Evolutionary conservation across 2,113 vertebrate species (phyloP).

Genomic region (Cryptotis parvus): DNA sequence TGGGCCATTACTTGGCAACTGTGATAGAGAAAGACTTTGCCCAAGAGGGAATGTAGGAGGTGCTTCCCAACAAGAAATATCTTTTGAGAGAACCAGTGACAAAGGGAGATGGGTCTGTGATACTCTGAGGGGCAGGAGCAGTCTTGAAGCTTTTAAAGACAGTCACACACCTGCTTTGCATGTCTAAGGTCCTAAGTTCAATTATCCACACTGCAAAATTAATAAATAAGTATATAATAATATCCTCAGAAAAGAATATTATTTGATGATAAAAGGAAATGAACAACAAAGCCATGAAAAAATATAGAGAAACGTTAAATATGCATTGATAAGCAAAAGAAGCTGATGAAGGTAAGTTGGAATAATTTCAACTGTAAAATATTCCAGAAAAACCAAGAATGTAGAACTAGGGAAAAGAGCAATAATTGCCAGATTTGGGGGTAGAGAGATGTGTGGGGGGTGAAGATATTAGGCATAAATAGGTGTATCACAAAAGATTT

Average conservation of each 20-base stretch:
- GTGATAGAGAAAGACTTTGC: not conserved
- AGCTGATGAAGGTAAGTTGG: not conserved
- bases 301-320: not conserved
- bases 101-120: not conserved
- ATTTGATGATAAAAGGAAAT: not conserved
- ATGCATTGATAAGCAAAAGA: not conserved
- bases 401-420: not conserved
- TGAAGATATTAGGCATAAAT: no score
- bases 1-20: not conserved
- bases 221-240: not conserved
- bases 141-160: not conserved
- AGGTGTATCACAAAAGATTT: not conserved
- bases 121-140: not conserved
- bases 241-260: not conserved
- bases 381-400: conserved; percentile 18
- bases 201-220: not conserved
- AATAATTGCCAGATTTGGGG: not conserved
- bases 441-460: not conserved
- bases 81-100: not conserved
- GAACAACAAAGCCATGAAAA: not conserved
- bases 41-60: conserved; percentile 26
- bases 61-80: conserved; percentile 28
- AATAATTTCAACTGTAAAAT: not conserved
- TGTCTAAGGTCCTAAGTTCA: not conserved
- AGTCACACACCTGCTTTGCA: not conserved